Base-by-base conservation (phyloP, 2,113 vertebrate species). In the Bubo bubo region DNA sequence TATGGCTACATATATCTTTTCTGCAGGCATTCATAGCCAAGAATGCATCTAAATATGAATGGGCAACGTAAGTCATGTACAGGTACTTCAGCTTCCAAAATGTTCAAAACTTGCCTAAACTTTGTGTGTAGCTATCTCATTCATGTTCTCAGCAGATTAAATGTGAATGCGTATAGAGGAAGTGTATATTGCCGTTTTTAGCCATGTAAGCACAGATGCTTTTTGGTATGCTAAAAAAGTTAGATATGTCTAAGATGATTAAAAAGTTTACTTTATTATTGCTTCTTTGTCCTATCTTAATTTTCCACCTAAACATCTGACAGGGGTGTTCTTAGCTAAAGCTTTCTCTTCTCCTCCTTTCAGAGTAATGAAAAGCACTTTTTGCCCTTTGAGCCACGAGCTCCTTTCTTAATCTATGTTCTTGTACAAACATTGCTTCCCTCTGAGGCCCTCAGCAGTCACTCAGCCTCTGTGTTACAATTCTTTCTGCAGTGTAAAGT, bases 371-470 rank as follows among this genome's bases (percentile, higher is more conserved):
- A 79, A 50, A 75, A 94, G n/a, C 1, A 2, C 24, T 79, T 63
- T 92, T 71, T 94, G 79, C 74, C 81, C 87, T 94, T 88, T 94
- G 47, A 87, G 86, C 82, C 34, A 53, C 52, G 35, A 76, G 58
- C 35, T 76, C 47, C 73, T 79, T 87, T 71, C 81, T 37, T 64
- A 90, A 53, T 82, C 80, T 93, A 16, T 93, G 94, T 96, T 55
- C 96, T 87, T 94, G 89, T 87, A 49, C 83, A 94, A 94, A 96
- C 3, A 15, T 15, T 45, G 60, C 53, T 87, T 79, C 58, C 53
- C 85, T 90, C 55, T 0, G 27, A 90, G 84, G 90, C 81, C 58
- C 81, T 79, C 14, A 3, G 81, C 84, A 94, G 66, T 58, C 39
- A 28, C 77, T 91, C 77, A 82, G 88, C 67, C 32, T 52, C 59